phyloP scores from a whole-genome alignment of 2,888 invertebrate genomes.

The Plagiodera versicolora region DNA sequence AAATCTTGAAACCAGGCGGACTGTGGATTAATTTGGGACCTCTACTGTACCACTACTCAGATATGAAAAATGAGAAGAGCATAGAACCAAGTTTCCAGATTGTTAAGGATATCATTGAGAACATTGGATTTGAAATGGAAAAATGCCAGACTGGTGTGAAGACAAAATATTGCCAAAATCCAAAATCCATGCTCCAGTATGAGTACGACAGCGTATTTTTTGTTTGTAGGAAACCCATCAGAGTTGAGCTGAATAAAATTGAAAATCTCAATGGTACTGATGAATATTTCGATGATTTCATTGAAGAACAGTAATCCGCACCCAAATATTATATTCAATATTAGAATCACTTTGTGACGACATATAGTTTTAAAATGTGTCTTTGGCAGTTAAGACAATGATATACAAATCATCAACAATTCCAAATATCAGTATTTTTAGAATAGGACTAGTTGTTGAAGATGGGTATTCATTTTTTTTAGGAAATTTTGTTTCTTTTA shows the following conservation, averaged over 20 bases:
- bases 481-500: too few relatives aligned
- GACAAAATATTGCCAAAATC: slow-evolving; percentile 91
- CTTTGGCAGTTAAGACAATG: too few relatives aligned
- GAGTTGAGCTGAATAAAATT: background rate
- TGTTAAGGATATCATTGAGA: slow-evolving; percentile 65
- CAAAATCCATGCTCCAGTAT: slow-evolving; percentile 88
- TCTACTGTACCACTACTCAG: slow-evolving; percentile 87
- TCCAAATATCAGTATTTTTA: too few relatives aligned
- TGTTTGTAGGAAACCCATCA: slow-evolving; percentile 75
- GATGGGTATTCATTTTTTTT: too few relatives aligned
- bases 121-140: slow-evolving; percentile 82
- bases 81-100: slow-evolving; percentile 87
- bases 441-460: too few relatives aligned
- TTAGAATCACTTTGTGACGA: too few relatives aligned
- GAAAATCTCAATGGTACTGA: background rate
- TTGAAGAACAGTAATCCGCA: background rate
- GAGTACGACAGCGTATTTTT: slow-evolving; percentile 92
- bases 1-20: slow-evolving; percentile 87
- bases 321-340: too few relatives aligned
- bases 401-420: too few relatives aligned
- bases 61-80: slow-evolving; percentile 82
- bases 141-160: slow-evolving; percentile 79
- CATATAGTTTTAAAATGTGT: too few relatives aligned
- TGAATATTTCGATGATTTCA: slow-evolving; percentile 6
- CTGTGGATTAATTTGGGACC: slow-evolving; percentile 92